Percentiles rank a stretch among this genome's conserved stretches.
phyloP scores from a whole-genome alignment of 2,888 invertebrate genomes.

The Anarsia innoxiella region DNA sequence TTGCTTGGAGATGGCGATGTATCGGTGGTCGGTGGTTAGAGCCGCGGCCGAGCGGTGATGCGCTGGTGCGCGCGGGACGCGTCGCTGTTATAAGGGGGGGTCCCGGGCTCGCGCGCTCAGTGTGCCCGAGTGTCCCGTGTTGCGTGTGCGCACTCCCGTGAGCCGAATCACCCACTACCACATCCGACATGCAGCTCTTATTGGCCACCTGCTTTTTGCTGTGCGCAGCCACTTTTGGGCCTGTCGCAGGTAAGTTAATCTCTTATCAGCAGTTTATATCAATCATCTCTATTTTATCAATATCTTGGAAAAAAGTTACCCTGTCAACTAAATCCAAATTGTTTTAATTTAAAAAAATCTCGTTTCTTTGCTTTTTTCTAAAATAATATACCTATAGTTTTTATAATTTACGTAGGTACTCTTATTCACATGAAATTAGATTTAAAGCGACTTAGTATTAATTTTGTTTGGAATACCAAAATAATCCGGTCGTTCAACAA shows the following conservation, averaged over 20 bases:
- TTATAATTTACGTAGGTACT: too few species aligned
- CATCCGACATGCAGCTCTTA: slow-evolving; percentile 60
- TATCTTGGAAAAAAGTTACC: too few species aligned
- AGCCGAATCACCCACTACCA: slow-evolving; percentile 36
- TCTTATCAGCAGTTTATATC: slow-evolving; percentile 5
- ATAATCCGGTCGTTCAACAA: too few species aligned
- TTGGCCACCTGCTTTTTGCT: slow-evolving; percentile 73
- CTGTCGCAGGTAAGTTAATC: slow-evolving; percentile 69
- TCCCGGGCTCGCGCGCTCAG: slow-evolving; percentile 70
- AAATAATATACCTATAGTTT: too few species aligned
- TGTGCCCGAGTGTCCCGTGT: slow-evolving; percentile 71
- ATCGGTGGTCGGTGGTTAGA: neutral
- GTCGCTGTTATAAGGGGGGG: slow-evolving; percentile 70
- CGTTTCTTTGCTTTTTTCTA: too few species aligned
- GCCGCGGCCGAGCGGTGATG: slow-evolving; percentile 6
- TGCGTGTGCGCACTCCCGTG: slow-evolving; percentile 57
- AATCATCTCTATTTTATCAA: neutral
- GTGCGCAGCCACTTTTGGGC: slow-evolving; percentile 66
- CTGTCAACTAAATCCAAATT: too few species aligned
- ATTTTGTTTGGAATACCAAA: too few species aligned
- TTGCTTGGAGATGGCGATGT: neutral
- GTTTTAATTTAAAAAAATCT: too few species aligned
- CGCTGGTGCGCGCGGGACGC: slow-evolving; percentile 63
- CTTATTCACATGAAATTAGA: too few species aligned
- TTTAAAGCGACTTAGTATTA: too few species aligned